Evolutionary conservation across 2,797 vertebrate genomes (phyloP).

Genomic region (Epinephelus malabaricus): DNA sequence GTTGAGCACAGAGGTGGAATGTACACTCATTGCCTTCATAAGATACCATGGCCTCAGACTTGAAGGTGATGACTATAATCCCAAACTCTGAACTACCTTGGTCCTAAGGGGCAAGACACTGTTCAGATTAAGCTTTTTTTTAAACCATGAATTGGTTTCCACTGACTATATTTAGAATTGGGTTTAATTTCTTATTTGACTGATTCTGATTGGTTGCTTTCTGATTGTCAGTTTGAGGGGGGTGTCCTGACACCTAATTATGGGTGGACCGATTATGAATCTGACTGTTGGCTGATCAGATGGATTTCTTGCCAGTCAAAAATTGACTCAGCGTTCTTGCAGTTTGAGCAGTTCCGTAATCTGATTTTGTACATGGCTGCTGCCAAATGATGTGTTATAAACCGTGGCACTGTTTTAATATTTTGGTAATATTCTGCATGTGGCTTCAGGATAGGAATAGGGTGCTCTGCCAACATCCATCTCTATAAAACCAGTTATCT

Average conservation of each 20-base stretch:
- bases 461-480: neutral
- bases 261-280: neutral
- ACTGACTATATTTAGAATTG: neutral
- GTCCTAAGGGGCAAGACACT: too few relatives aligned
- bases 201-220: too few relatives aligned
- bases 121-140: too few relatives aligned
- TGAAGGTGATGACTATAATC: neutral
- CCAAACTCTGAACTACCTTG: too few relatives aligned
- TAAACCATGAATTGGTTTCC: neutral
- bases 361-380: neutral
- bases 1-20: neutral
- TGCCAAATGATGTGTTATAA: neutral
- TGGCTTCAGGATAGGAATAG: neutral
- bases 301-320: neutral
- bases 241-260: too few relatives aligned
- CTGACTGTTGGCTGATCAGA: neutral
- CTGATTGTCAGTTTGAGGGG: neutral
- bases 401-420: neutral
- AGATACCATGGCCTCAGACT: neutral
- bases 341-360: neutral
- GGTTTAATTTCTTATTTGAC: neutral
- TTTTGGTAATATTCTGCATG: neutral
- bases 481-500: neutral
- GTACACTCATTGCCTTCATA: neutral
- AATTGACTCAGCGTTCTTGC: neutral